These are phyloP conservation scores for Coluber constrictor DNA, from an alignment of 2,797 vertebrate genomes.

Conservation along the genomic window DNA sequence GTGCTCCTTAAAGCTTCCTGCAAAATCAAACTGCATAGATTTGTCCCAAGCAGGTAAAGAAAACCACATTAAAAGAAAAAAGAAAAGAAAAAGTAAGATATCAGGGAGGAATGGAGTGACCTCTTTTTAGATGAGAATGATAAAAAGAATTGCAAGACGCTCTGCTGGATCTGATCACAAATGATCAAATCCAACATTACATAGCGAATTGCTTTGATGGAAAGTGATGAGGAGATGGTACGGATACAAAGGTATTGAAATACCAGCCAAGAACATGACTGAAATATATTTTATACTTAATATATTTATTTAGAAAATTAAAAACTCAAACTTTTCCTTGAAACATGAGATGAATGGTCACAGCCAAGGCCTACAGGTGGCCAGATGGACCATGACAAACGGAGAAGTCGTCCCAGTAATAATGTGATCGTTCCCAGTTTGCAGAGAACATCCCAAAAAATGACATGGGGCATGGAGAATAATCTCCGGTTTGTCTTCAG, in stretches of 20 bases:
- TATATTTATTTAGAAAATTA: neutral
- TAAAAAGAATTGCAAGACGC: neutral
- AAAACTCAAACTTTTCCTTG: neutral
- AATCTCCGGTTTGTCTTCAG: neutral
- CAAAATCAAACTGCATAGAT: neutral
- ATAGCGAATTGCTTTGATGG: neutral
- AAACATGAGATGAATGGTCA: neutral
- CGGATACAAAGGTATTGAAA: neutral
- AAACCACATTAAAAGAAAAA: constrained; percentile 3
- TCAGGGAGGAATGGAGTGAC: neutral
- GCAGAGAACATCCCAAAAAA: neutral
- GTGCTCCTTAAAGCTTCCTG: neutral
- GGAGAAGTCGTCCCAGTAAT: too few relatives aligned
- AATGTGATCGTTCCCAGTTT: neutral
- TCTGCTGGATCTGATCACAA: neutral
- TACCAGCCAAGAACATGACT: neutral
- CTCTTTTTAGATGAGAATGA: neutral
- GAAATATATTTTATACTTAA: neutral
- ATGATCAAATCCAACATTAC: neutral
- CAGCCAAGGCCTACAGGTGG: neutral
- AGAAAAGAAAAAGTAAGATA: neutral
- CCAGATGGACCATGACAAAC: neutral
- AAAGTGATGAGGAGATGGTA: neutral
- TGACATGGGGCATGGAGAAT: neutral
- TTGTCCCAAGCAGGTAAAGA: neutral